Percentiles rank a stretch among this genome's conserved stretches.
Conservation (phyloP, 2,797 vertebrate species). For the Gallinago stenura region DNA sequence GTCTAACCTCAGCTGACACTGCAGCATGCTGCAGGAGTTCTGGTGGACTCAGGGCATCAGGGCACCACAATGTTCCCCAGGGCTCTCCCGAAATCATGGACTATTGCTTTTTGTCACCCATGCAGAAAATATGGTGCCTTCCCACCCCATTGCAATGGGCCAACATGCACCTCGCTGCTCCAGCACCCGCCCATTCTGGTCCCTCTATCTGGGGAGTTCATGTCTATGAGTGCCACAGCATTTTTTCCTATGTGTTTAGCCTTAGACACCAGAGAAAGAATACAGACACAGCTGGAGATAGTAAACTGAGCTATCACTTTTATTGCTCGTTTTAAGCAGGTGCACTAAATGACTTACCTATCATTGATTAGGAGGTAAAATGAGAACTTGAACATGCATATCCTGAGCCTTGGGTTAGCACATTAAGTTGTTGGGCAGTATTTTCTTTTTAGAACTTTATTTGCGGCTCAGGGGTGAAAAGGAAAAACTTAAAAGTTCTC, state of each 20-base stretch:
- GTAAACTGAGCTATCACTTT: neutral
- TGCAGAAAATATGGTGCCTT: neutral
- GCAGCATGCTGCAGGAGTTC: neutral
- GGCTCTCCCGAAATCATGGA: neutral
- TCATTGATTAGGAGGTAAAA: neutral
- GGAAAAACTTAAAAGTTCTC: neutral
- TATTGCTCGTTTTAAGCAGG: neutral
- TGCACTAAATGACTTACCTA: neutral
- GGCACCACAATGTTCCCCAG: neutral
- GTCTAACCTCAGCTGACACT: neutral
- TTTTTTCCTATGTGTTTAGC: neutral
- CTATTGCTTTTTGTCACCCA: neutral
- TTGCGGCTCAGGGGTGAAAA: neutral
- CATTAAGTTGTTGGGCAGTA: neutral
- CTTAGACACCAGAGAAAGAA: neutral
- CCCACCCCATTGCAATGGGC: neutral
- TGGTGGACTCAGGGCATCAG: neutral
- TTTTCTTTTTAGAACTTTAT: neutral
- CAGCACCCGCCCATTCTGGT: neutral
- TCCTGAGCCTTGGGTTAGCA: neutral
- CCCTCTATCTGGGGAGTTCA: rapidly evolving
- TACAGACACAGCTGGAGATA: neutral
- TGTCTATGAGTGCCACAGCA: neutral
- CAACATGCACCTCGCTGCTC: rapidly evolving
- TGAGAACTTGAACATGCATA: rapidly evolving